Conservation (phyloP, 2,888 invertebrate genomes). For the Plagodis dolabraria region DNA sequence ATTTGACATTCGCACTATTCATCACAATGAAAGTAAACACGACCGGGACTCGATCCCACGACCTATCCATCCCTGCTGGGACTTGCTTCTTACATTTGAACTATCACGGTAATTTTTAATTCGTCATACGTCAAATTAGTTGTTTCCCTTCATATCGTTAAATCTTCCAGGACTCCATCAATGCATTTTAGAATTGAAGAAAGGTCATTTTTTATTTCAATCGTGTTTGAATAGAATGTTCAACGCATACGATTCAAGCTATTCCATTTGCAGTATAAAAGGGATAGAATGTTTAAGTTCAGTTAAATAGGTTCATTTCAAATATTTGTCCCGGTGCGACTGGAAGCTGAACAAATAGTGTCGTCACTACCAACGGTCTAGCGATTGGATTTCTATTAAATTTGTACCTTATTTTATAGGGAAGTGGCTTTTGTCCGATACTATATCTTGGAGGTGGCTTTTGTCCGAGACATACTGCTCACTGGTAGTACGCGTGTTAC, state of each 20-base stretch:
- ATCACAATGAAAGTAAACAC: too few species aligned
- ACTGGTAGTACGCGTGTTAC: too few species aligned
- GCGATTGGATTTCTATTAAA: conserved; percentile 23
- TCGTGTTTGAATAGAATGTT: neutral
- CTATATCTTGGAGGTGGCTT: too few species aligned
- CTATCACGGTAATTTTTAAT: too few species aligned
- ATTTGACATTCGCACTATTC: too few species aligned
- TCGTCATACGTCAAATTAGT: too few species aligned
- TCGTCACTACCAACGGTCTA: conserved; percentile 27
- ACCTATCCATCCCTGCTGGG: too few species aligned
- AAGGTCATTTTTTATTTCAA: neutral
- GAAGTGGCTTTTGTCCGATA: too few species aligned
- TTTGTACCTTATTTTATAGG: neutral
- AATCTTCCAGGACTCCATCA: neutral
- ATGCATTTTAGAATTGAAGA: neutral
- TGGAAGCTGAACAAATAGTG: conserved; percentile 53
- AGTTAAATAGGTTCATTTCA: conserved; percentile 43
- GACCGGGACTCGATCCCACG: too few species aligned
- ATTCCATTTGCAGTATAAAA: conserved; percentile 13
- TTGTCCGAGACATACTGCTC: too few species aligned
- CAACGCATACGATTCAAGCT: conserved; percentile 1
- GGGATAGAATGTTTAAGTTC: conserved; percentile 33
- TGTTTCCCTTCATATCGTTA: too few species aligned
- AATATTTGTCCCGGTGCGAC: conserved; percentile 47
- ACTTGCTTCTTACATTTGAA: too few species aligned